Conservation (phyloP, 2,888 invertebrate species). For the Drosophila pseudotakahashii region DNA sequence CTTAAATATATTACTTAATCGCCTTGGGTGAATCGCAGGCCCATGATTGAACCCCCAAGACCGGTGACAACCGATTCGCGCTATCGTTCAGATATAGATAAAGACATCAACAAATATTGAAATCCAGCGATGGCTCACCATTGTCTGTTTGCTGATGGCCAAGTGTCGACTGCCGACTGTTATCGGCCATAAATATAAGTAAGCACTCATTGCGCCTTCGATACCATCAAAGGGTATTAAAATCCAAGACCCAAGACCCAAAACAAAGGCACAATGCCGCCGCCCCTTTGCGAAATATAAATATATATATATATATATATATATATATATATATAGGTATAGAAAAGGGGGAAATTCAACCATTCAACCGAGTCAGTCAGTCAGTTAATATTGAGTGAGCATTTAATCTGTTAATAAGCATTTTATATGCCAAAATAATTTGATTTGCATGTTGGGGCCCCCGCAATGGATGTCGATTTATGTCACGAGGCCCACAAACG, state of each 20-base stretch:
- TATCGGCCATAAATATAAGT: slow-evolving; percentile 49
- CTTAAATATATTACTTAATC: slow-evolving; percentile 1
- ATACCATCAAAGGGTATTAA: slow-evolving; percentile 57
- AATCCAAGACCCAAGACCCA: slow-evolving; percentile 13
- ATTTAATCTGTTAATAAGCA: slow-evolving; percentile 59
- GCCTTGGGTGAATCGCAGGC: neutral
- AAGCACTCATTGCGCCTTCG: slow-evolving; percentile 21
- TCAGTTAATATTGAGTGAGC: slow-evolving; percentile 48
- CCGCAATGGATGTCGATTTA: slow-evolving; percentile 39
- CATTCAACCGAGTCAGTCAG: slow-evolving; percentile 22
- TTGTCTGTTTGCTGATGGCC: slow-evolving; percentile 33
- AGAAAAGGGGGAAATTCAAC: neutral
- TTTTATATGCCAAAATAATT: slow-evolving; percentile 72
- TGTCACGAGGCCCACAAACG: slow-evolving; percentile 20
- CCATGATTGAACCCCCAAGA: neutral
- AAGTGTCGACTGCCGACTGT: slow-evolving; percentile 40
- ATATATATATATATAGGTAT: slow-evolving; percentile 1
- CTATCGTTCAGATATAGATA: slow-evolving; percentile 7
- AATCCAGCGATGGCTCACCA: slow-evolving; percentile 8
- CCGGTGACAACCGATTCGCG: neutral
- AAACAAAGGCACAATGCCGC: slow-evolving; percentile 15
- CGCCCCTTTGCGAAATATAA: neutral
- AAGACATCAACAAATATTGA: slow-evolving; percentile 29
- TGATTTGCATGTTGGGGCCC: slow-evolving; percentile 59
- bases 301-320: slow-evolving; percentile 3